Conservation (phyloP, 2,113 vertebrate genomes). For the Deroptyus accipitrinus region DNA sequence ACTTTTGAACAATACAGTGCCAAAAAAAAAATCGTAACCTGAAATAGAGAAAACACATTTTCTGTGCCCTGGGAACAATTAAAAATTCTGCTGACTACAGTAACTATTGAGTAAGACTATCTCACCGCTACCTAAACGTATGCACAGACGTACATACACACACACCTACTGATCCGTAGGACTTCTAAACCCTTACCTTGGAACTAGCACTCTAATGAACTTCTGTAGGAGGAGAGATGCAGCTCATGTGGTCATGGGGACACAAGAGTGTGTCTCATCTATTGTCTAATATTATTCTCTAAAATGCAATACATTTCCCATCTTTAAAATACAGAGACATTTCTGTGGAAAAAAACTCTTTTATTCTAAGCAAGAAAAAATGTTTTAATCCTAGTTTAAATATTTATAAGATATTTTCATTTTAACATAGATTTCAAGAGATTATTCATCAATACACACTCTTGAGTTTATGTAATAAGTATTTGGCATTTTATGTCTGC, state of each 20-base stretch:
- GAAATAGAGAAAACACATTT: not conserved
- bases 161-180: not conserved
- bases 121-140: not conserved
- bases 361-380: not conserved
- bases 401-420: not conserved
- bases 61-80: not conserved
- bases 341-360: not conserved
- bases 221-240: not conserved
- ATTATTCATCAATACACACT: not conserved
- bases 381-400: not conserved
- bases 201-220: fast-evolving
- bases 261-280: not conserved
- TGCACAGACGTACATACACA: fast-evolving
- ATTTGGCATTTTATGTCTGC: not conserved
- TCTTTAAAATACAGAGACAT: not conserved
- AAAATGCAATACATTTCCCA: not conserved
- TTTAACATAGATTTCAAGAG: not conserved
- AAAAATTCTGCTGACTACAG: not conserved
- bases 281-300: not conserved
- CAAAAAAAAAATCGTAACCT: not conserved
- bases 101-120: not conserved
- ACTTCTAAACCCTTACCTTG: not conserved
- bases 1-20: not conserved
- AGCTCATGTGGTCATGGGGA: not conserved
- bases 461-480: not conserved